Percentiles rank a stretch among this genome's conserved stretches.
phyloP scores from a whole-genome alignment of 2,797 vertebrate genomes.

The Vireo griseus region DNA sequence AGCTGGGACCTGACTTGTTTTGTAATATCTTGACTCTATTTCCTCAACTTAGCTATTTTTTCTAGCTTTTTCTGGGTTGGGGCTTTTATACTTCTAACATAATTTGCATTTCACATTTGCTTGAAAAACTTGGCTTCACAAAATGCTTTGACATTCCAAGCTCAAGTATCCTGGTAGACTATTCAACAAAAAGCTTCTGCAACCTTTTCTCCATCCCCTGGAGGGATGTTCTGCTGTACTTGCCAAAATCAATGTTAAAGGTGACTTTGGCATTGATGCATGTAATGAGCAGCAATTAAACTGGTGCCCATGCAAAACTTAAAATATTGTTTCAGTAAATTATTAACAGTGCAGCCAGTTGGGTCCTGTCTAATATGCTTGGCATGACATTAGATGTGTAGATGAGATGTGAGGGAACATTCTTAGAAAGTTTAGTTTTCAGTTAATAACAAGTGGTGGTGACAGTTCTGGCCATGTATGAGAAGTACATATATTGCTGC shows the following conservation, averaged over 20 bases:
- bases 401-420: background rate
- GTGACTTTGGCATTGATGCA: constrained; percentile 35
- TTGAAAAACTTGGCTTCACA: background rate
- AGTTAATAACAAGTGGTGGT: background rate
- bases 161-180: background rate
- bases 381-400: background rate
- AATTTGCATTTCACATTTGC: background rate
- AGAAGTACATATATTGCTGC: background rate
- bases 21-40: background rate
- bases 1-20: background rate
- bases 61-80: background rate
- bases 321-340: constrained; percentile 33
- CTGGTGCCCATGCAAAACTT: background rate
- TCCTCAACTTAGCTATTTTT: background rate
- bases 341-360: constrained; percentile 7
- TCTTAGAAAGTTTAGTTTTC: constrained; percentile 8
- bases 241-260: constrained; percentile 9
- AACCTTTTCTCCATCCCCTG: background rate
- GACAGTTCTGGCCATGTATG: background rate
- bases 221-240: background rate
- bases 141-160: background rate
- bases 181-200: background rate
- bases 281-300: constrained; percentile 28
- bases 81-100: background rate
- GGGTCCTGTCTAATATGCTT: background rate